A percentile compares a stretch with the other conserved stretches of the same genome.
Conservation (phyloP, 2,797 vertebrate genomes). For the Nasua narica region DNA sequence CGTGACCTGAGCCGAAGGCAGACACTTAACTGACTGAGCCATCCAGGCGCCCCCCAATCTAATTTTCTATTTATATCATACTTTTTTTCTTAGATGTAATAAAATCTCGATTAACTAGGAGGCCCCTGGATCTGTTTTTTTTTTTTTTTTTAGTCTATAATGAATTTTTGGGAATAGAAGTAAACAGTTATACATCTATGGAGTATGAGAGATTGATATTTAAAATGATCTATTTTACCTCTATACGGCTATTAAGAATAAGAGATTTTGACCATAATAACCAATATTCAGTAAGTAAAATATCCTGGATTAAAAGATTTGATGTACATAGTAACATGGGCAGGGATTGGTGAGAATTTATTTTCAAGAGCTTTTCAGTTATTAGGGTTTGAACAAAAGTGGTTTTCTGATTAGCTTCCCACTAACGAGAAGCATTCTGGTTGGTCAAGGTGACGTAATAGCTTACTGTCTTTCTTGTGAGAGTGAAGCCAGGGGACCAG, state of each 20-base stretch:
- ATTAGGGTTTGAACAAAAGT: slow-evolving; percentile 17
- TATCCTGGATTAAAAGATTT: slow-evolving; percentile 20
- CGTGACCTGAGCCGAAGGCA: too few relatives aligned
- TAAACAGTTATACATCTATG: background rate
- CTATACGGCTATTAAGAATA: slow-evolving; percentile 15
- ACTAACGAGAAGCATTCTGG: background rate
- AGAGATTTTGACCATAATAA: slow-evolving; percentile 34
- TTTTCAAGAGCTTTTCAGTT: slow-evolving; percentile 47
- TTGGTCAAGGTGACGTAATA: background rate
- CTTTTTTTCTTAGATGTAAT: background rate
- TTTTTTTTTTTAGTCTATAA: background rate
- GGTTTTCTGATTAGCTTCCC: background rate
- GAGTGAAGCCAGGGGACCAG: background rate
- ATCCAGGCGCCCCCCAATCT: background rate
- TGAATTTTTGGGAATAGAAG: slow-evolving; percentile 33
- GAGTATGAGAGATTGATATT: slow-evolving; percentile 25
- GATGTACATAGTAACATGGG: background rate
- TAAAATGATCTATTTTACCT: background rate
- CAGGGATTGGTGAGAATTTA: slow-evolving; percentile 38
- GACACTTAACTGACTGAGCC: too few relatives aligned
- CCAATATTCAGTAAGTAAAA: slow-evolving; percentile 25
- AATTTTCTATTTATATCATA: slow-evolving; percentile 33
- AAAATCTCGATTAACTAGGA: slow-evolving; percentile 35
- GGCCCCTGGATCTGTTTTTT: background rate
- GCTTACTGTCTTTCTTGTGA: slow-evolving; percentile 28